Evolutionary conservation across 2,113 vertebrate genomes (phyloP).

Genomic region (Pelecanoides urinatrix): DNA sequence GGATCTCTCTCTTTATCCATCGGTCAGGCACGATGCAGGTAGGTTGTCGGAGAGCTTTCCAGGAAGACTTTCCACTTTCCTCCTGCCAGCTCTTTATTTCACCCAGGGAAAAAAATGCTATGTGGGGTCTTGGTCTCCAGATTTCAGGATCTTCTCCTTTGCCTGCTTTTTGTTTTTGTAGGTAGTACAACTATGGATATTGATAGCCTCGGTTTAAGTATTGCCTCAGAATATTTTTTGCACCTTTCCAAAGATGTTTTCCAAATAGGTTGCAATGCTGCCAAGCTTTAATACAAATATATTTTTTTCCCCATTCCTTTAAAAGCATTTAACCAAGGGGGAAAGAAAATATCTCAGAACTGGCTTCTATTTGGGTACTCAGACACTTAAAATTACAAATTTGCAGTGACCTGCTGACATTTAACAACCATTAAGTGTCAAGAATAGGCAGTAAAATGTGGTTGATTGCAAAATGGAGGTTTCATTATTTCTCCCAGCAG

Average conservation of each 20-base stretch:
- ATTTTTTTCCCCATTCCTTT: not conserved
- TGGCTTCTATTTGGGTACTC: slow-evolving; percentile 17
- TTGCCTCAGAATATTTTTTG: not conserved
- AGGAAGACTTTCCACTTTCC: not conserved
- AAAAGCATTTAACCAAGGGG: not conserved
- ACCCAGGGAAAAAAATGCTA: rapidly evolving
- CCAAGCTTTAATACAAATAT: not conserved
- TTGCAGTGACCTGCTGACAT: slow-evolving; percentile 27
- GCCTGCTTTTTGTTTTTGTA: not conserved
- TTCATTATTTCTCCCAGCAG: slow-evolving; percentile 54
- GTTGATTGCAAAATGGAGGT: slow-evolving; percentile 49
- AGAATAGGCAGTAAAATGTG: slow-evolving; percentile 39
- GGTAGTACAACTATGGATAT: not conserved
- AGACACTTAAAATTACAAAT: slow-evolving; percentile 55
- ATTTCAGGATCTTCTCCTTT: not conserved
- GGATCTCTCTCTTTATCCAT: not conserved
- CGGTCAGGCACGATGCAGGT: not conserved
- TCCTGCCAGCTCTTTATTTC: not conserved
- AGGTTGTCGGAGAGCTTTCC: not conserved
- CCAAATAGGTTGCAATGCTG: not conserved
- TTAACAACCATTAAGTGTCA: slow-evolving; percentile 23
- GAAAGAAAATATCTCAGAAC: not conserved
- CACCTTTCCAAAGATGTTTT: not conserved
- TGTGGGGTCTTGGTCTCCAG: not conserved
- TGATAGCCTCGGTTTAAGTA: not conserved